Conservation (phyloP, 2,797 vertebrate species). For the Periophthalmus magnuspinnatus region DNA sequence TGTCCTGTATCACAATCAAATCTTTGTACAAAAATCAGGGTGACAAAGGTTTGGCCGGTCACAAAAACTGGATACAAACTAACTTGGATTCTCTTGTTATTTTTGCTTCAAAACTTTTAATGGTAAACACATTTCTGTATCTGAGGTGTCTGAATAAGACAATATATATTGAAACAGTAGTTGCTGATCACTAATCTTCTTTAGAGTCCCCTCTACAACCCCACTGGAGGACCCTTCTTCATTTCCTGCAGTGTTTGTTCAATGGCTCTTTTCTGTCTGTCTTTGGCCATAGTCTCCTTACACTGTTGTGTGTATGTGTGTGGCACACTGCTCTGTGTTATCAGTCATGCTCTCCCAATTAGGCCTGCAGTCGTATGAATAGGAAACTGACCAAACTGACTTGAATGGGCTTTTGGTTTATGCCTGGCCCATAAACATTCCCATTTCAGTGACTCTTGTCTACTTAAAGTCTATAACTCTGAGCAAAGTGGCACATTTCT, state of each 20-base stretch:
- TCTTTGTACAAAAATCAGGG: constrained; percentile 53
- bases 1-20: constrained; percentile 68
- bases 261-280: constrained; percentile 51
- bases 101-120: constrained; percentile 23
- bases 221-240: constrained; percentile 31
- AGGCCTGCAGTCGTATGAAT: constrained; percentile 47
- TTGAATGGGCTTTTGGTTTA: constrained; percentile 50
- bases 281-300: constrained; percentile 52
- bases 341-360: constrained; percentile 71
- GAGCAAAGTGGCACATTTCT: constrained; percentile 48
- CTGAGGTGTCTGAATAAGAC: constrained; percentile 19
- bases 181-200: constrained; percentile 60
- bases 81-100: constrained; percentile 8
- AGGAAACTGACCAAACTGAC: constrained; percentile 47
- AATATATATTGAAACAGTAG: constrained; percentile 42
- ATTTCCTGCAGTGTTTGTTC: constrained; percentile 53
- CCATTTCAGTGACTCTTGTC: constrained; percentile 40
- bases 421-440: constrained; percentile 37
- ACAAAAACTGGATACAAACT: constrained; percentile 30
- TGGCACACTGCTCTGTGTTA: constrained; percentile 62
- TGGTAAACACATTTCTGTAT: constrained; percentile 10
- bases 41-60: constrained; percentile 48
- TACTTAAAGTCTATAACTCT: constrained; percentile 55
- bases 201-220: neutral
- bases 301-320: constrained; percentile 59